Conservation (phyloP, 2,888 invertebrate species). For the Lithophane semibrunnea region DNA sequence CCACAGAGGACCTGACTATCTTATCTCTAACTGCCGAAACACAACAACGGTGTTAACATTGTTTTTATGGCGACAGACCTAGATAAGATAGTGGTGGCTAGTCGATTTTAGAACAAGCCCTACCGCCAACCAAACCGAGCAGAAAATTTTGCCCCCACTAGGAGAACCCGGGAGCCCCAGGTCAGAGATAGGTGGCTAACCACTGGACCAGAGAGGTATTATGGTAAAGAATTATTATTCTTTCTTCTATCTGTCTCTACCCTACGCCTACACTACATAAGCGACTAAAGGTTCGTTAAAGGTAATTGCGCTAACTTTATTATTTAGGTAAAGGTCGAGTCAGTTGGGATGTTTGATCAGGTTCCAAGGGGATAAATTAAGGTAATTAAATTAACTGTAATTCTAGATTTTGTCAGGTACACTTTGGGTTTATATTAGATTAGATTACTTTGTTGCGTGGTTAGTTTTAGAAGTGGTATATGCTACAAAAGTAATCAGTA, state of each 20-base stretch:
- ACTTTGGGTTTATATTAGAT: neutral
- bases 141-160: too few species aligned
- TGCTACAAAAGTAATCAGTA: neutral
- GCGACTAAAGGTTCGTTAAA: constrained; percentile 31
- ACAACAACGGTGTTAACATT: too few species aligned
- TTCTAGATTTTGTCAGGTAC: constrained; percentile 27
- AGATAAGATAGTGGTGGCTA: too few species aligned
- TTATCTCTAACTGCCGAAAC: too few species aligned
- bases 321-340: constrained; percentile 28
- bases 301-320: constrained; percentile 37
- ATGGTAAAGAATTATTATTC: too few species aligned
- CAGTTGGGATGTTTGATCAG: constrained; percentile 35
- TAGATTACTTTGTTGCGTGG: neutral
- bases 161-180: too few species aligned
- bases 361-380: constrained; percentile 22
- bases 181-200: too few species aligned
- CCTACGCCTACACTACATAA: neutral
- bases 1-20: too few species aligned
- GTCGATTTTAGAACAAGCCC: too few species aligned
- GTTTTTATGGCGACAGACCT: too few species aligned
- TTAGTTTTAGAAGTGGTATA: neutral
- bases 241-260: neutral
- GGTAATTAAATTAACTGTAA: constrained; percentile 22
- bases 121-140: too few species aligned
- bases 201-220: too few species aligned